Base-by-base conservation (phyloP, 2,888 invertebrate species). In the Microplitis deprimator region DNA sequence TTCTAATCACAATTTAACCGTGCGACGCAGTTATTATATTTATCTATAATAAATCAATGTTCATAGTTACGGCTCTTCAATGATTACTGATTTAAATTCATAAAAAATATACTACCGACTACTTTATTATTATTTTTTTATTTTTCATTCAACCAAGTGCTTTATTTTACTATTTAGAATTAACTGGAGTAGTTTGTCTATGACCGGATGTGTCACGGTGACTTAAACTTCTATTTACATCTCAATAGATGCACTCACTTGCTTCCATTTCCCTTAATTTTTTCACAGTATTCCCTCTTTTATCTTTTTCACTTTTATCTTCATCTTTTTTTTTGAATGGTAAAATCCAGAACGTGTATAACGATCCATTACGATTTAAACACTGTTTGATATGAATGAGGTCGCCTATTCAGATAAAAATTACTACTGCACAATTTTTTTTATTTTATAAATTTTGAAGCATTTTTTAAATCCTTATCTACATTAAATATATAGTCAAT, bases 211-310 rank as follows among this genome's bases (percentile, higher is more conserved):
- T 50, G 50, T 50, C 13, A 50, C 50, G 13, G 50, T 50, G 50
- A 50, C 50, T 50, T 50, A 50, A 50, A 50, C 50, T 50, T 13
- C 8, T 50, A 50, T 50, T 50, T 50, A 50, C 50, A 50, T 50
- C 50, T 50, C 10, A 77, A 77, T 77, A 70, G 77, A 70, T 70
- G 65, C 77, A 59, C 69, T 61, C 70, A 70, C 70, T 69, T 74
- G 67, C 65, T 74, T 77, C 70, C 70, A 65, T 73, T 68, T 16
- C 38, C 40, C 41, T 8, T 68, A 68, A 41, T 29, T 61, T 69
- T 13, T 67, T 3, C 64, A 72, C n/a, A 13, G 10, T 5, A 17
- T 60, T 40, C 41, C 70, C 50, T 38, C 10, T 62, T 50, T 64
- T 71, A 10, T 39, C 38, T 29, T 62, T 71, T 13, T 61, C 20